A percentile compares a stretch with the other conserved stretches of the same genome.
phyloP scores from a whole-genome alignment of 2,888 invertebrate species.

The Lypha dubia region DNA sequence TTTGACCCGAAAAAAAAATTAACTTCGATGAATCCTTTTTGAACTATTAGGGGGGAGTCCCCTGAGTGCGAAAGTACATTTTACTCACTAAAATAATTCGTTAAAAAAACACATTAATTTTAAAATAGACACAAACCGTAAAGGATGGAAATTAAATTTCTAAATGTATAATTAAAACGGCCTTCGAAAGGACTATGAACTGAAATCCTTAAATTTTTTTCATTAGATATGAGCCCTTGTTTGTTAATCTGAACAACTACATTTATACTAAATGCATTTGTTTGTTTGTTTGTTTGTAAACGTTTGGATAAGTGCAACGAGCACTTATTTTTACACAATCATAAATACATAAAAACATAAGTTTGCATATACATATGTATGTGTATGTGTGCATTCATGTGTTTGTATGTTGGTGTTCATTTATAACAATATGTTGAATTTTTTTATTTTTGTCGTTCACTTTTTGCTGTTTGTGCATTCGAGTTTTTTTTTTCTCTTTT shows the following conservation, averaged over 20 bases:
- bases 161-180: too few species aligned
- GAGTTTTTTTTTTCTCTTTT: slow-evolving; percentile 3
- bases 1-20: too few species aligned
- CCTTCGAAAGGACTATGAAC: not conserved
- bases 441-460: slow-evolving; percentile 17
- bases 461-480: slow-evolving; percentile 5
- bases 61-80: too few species aligned
- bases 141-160: too few species aligned
- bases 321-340: not conserved
- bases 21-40: too few species aligned
- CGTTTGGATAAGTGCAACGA: not conserved
- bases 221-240: not conserved
- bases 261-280: not conserved
- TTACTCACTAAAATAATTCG: too few species aligned
- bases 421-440: slow-evolving; percentile 49
- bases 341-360: not conserved
- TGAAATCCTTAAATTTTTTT: not conserved
- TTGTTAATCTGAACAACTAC: not conserved
- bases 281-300: not conserved
- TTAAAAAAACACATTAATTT: too few species aligned
- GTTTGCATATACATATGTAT: not conserved
- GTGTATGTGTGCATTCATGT: too few species aligned
- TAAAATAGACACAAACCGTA: too few species aligned
- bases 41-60: too few species aligned
- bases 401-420: not conserved